Base-by-base conservation (phyloP, 2,113 vertebrate genomes). In the Microcebus jonahi region DNA sequence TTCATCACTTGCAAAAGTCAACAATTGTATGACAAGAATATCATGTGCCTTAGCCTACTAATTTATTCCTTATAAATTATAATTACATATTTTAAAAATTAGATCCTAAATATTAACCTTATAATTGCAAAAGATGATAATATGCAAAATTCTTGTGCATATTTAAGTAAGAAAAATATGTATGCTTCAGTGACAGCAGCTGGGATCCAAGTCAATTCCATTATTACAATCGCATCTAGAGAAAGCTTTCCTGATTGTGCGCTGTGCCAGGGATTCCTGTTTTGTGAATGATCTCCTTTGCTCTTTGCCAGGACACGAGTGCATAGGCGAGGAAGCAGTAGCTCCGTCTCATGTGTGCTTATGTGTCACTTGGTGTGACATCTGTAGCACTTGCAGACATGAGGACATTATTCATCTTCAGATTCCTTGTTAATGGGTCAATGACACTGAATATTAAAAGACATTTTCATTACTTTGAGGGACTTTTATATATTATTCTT, bases 271-370 rank as follows among this genome's bases (percentile, higher is more conserved):
- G 3, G 20, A 36, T 95, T 65, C 88, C 89, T 93, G 97, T 85
- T 70, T 98, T 96, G 9, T 89, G 91, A 97, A 50, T 42, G 93
- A 94, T 45, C 98, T 92, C 10, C 92, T 97, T 96, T 94, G 90
- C 68, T 80, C 89, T 86, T 91, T 95, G 53, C 23, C 63, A 95
- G 53, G 95, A 95, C 61, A 89, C 23, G 59, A 70, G 95, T 89
- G 48, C 29, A 13, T 2, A 82, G 23, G 76, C 76, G 92, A 73
- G 65, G 0, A 89, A 96, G 61, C n/a, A 18, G 23, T 36, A 11
- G 76, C 63, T 95, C 63, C 71, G 55, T 96, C 63, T 93, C 57
- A 13, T 96, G 97, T 89, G 90, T 55, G 65, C 42, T 97, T n/a
- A 36, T 53, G 0, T 15, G 95, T 53, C 57, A 20, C 29, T 96